These are phyloP conservation scores for Xenus cinereus DNA, from an alignment of 2,113 vertebrate species.

Conservation along the genomic window DNA sequence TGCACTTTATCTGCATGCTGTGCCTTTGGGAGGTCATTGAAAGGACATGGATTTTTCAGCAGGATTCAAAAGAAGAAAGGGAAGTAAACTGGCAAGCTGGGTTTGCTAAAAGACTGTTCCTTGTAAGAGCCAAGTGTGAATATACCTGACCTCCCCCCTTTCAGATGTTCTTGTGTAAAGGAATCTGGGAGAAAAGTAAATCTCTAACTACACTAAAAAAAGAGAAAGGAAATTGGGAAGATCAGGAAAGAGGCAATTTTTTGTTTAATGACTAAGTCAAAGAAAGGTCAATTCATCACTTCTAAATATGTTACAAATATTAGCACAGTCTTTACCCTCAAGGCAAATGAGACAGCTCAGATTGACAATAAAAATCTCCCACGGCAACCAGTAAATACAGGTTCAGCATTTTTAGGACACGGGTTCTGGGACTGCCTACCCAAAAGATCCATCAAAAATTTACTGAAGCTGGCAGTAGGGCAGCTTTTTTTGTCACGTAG, in stretches of 20 bases:
- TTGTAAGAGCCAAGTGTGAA: neutral
- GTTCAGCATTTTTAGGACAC: constrained; percentile 6
- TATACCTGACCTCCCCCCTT: neutral
- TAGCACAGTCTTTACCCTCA: neutral
- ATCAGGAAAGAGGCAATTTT: neutral
- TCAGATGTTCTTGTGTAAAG: neutral
- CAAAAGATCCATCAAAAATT: constrained; percentile 3
- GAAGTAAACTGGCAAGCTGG: neutral
- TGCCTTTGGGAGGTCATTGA: neutral
- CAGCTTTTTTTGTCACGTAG: neutral
- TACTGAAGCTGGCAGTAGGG: neutral
- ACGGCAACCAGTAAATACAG: neutral
- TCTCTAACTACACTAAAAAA: neutral
- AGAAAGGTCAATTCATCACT: neutral
- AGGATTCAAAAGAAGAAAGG: neutral
- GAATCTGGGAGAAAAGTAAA: neutral
- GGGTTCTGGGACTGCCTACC: neutral
- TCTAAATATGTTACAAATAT: neutral
- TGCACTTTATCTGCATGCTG: neutral
- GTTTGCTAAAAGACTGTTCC: neutral
- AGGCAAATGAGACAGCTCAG: neutral
- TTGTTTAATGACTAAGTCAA: neutral
- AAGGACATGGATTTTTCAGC: neutral
- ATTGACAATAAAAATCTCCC: neutral
- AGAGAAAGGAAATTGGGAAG: neutral